Evolutionary conservation across 2,113 vertebrate genomes (phyloP), one percentile per base, ranked within the genome.

Genomic region (Noturus placidus): DNA sequence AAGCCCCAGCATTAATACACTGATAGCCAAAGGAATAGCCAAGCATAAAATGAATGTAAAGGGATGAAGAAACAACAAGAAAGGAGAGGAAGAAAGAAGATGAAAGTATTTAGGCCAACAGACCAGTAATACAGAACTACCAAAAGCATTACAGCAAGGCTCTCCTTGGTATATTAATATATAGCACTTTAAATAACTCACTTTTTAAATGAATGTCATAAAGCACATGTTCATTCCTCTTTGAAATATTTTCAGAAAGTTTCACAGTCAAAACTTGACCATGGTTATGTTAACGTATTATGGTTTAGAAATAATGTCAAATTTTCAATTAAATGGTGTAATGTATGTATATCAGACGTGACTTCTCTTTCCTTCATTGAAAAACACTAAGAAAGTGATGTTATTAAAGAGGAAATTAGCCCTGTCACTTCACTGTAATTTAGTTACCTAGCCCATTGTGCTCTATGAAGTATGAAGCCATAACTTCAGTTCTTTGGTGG

Each of bases 1-100:
- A 95, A 95, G 95, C 95, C 94, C 78, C 88, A 86, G 95, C 93
- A 95, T 95, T 96, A 96, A 95, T 95, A 96, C 93, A 94, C 94
- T 94, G 95, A 96, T 96, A 95, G 94, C 93, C 95, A 90, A 94
- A 93, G 94, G 92, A 94, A 95, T 95, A 95, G 94, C 95, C 95
- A 95, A 96, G 95, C 95, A 96, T 95, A 95, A 96, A 96, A 96
- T 96, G 95, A 96, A 95, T 94, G 94, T 95, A 92, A 95, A 95
- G 94, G 95, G 94, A 95, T 96, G 95, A 95, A 95, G 94, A 96
- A 94, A 95, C 94, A 95, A 95, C 94, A 95, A 95, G 94, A 96
- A 96, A 94, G 90, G 93, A 89, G 84, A 92, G 91, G 91, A 93
- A 94, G 92, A 94, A 95, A 94, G 92, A 92, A 91, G 90, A 93